These are phyloP conservation scores for Erithacus rubecula DNA, from an alignment of 2,797 vertebrate species.

Conservation along the genomic window DNA sequence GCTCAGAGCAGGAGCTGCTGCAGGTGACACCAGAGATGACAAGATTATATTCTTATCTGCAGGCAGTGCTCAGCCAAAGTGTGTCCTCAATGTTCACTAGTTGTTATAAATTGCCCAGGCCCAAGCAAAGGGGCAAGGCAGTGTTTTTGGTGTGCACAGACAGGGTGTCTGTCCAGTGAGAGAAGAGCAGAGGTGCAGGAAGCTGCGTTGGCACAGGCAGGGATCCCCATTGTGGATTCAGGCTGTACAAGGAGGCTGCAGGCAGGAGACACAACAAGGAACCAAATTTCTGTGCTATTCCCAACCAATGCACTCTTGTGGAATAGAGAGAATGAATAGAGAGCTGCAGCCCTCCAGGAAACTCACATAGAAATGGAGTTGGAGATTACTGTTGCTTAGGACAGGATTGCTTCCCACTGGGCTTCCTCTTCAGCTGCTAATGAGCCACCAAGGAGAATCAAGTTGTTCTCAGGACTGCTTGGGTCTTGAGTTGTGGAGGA, in stretches of 20 bases:
- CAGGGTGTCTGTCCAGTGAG: neutral
- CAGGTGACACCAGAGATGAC: accelerated
- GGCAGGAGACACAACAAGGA: neutral
- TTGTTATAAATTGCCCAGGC: neutral
- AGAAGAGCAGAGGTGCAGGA: neutral
- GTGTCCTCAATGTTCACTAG: accelerated
- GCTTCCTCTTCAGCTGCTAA: neutral
- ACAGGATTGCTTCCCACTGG: neutral
- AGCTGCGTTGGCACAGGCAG: accelerated
- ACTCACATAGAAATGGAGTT: neutral
- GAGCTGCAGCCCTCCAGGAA: neutral
- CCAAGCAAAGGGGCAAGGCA: neutral
- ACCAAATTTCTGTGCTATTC: neutral
- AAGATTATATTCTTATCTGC: neutral
- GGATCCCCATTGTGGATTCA: neutral
- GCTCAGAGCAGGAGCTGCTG: neutral
- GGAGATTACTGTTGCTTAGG: neutral
- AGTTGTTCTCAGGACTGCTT: neutral
- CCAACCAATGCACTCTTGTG: neutral
- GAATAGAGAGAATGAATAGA: neutral
- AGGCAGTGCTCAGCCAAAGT: neutral
- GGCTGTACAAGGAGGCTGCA: neutral
- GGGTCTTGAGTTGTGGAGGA: neutral
- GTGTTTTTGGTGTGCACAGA: neutral
- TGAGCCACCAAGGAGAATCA: neutral